Percentiles rank a stretch among this genome's conserved stretches.
Evolutionary conservation across 2,113 vertebrate species (phyloP).

Genomic region (Rana temporaria): DNA sequence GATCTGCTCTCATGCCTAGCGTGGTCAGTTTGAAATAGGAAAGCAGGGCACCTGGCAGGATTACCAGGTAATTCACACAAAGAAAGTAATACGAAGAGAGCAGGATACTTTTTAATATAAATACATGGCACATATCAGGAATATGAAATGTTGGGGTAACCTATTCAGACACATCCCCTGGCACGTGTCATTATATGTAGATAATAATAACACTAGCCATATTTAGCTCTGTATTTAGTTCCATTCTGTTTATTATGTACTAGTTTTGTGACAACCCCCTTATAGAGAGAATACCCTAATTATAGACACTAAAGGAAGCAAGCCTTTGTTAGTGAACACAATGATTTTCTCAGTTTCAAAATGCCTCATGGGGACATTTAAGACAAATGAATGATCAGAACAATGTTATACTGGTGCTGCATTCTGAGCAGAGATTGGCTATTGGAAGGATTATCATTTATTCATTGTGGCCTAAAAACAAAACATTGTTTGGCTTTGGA

Average conservation of each 20-base stretch:
- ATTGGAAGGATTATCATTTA: not conserved
- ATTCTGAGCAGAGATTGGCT: not conserved
- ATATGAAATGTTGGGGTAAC: too few species aligned
- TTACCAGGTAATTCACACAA: too few species aligned
- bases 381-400: slow-evolving; percentile 15
- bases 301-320: slow-evolving; percentile 22
- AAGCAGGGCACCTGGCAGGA: too few species aligned
- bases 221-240: not conserved
- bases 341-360: slow-evolving; percentile 30
- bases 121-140: too few species aligned
- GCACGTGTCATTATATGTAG: not conserved
- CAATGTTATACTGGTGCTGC: slow-evolving; percentile 1
- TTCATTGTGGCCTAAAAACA: not conserved
- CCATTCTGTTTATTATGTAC: not conserved
- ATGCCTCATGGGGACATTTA: slow-evolving; percentile 23
- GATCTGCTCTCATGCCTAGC: too few species aligned
- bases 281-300: not conserved
- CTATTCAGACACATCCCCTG: too few species aligned
- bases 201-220: not conserved
- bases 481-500: not conserved
- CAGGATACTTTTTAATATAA: too few species aligned
- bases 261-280: slow-evolving; percentile 4
- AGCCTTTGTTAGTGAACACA: slow-evolving; percentile 33
- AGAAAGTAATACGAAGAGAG: too few species aligned
- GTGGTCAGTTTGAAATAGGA: too few species aligned